Base-by-base conservation (phyloP, 2,888 invertebrate genomes). In the Pristionchus fissidentatus region DNA sequence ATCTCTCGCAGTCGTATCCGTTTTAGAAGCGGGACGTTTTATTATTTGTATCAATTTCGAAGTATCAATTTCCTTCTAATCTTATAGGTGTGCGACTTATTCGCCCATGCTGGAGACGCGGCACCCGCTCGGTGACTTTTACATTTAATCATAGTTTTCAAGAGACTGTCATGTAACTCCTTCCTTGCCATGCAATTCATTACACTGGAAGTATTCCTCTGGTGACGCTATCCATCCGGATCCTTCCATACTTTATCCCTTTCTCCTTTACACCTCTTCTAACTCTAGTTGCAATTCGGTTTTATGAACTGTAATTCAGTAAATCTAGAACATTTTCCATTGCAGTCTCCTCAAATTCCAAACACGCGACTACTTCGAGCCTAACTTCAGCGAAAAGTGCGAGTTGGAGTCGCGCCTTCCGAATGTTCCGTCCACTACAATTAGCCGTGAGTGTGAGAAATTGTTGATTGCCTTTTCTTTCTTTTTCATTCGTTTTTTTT, bases 21-120 rank as follows among this genome's bases (percentile, higher is more conserved):
- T 70, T 70, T 5, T n/a, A 8, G 8, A 57, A 41, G 57, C 41
- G 78, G 22, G 35, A n/a, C 66, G 13, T 19, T 73, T 35, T 83
- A 87, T 38, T 73, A n/a, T n/a, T n/a, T n/a, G n/a, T n/a, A n/a
- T n/a, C n/a, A n/a, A n/a, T n/a, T n/a, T n/a, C n/a, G n/a, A n/a
- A n/a, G n/a, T n/a, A n/a, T n/a, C n/a, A n/a, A n/a, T n/a, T n/a
- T n/a, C n/a, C n/a, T n/a, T n/a, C n/a, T n/a, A n/a, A n/a, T n/a
- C n/a, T n/a, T n/a, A n/a, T n/a, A 89, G 90, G 89, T 92, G 7
- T 92, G 92, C 84, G 92, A 92, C 70, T 87, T 92, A 1, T 92
- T 92, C 85, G 91, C 91, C 7, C 92, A 92, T 73, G 90, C 91
- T 29, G 92, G 92, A 10, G 90, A 90, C 77, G 89, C 88, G 57